Conservation (phyloP, 1,140 invertebrate species). For the Paraescarpia echinospica region DNA sequence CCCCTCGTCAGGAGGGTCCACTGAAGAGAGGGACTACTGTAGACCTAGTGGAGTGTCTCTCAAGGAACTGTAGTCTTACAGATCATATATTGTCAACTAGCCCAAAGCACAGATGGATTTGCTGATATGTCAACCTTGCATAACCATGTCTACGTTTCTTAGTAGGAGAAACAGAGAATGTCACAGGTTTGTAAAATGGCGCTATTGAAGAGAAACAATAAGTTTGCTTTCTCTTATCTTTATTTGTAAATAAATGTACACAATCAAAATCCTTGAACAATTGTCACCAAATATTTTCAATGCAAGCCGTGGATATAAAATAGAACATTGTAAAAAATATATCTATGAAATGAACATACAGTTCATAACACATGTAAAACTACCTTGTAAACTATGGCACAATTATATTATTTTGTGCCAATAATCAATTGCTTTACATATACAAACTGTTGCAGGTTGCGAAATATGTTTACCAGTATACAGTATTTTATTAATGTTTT, state of each 20-base stretch:
- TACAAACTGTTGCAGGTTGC: neutral
- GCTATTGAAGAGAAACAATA: neutral
- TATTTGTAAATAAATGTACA: constrained; percentile 2
- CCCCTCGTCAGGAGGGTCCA: no score
- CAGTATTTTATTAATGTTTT: neutral
- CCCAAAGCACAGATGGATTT: no score
- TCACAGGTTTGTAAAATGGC: neutral
- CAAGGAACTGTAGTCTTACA: no score
- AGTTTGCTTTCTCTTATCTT: neutral
- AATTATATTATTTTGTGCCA: neutral
- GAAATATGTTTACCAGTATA: neutral
- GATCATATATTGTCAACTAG: no score
- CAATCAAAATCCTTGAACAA: neutral
- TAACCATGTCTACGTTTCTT: neutral
- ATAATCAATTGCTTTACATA: neutral
- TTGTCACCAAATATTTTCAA: neutral
- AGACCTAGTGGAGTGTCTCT: no score
- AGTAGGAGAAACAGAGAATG: neutral
- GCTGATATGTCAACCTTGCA: no score
- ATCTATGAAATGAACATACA: neutral
- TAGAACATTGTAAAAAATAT: neutral
- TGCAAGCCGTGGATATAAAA: neutral
- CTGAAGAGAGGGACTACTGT: no score
- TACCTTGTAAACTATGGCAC: neutral
- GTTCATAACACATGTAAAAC: neutral